Percentiles rank a stretch among this genome's conserved stretches.
Conservation (phyloP, 2,888 invertebrate genomes). For the Megastigmus dorsalis region DNA sequence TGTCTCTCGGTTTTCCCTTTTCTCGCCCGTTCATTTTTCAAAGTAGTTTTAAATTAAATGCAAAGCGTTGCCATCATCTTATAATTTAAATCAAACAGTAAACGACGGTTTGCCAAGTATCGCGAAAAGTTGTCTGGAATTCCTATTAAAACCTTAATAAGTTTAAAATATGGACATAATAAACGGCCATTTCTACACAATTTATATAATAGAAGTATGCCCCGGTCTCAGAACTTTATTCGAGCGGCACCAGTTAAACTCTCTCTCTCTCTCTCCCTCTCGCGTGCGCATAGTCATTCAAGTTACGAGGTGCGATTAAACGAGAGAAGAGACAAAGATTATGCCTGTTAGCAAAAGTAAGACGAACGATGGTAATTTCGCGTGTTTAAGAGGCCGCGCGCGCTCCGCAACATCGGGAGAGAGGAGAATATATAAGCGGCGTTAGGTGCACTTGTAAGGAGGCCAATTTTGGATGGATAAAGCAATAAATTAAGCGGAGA, state of each 20-base stretch:
- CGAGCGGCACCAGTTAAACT: background rate
- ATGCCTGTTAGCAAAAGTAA: slow-evolving; percentile 25
- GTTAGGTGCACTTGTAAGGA: background rate
- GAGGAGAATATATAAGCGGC: slow-evolving; percentile 27
- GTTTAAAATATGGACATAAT: too few relatives aligned
- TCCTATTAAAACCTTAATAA: too few relatives aligned
- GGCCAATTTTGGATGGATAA: slow-evolving; percentile 38
- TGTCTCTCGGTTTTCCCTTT: too few relatives aligned
- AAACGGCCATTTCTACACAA: too few relatives aligned
- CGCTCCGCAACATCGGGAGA: too few relatives aligned
- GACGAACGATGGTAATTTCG: slow-evolving; percentile 34
- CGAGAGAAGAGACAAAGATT: slow-evolving; percentile 17
- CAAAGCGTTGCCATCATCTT: too few relatives aligned
- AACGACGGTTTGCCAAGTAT: too few relatives aligned
- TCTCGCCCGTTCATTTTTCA: too few relatives aligned
- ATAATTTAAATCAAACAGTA: too few relatives aligned
- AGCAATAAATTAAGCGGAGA: slow-evolving; percentile 23
- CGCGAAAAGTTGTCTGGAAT: too few relatives aligned
- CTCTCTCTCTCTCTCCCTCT: slow-evolving; percentile 36
- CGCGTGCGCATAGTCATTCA: background rate
- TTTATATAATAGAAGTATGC: too few relatives aligned
- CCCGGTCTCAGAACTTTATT: background rate
- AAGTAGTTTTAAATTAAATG: too few relatives aligned
- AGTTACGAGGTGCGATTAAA: slow-evolving; percentile 43
- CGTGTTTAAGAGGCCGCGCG: slow-evolving; percentile 10